Evolutionary conservation across 2,113 vertebrate genomes (phyloP).

Genomic region (Sorex araneus): DNA sequence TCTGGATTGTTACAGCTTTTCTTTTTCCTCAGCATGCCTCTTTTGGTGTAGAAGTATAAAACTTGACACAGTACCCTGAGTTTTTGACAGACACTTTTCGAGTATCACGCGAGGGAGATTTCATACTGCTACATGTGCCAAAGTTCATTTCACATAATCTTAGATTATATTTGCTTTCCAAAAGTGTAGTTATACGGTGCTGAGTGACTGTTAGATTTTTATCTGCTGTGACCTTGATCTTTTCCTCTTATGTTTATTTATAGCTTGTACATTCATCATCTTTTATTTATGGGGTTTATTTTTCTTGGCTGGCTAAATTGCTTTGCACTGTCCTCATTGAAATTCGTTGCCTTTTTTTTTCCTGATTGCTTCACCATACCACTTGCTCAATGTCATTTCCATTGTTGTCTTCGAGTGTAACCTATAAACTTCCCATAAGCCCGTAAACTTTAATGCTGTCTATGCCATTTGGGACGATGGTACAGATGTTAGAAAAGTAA

Average conservation of each 20-base stretch:
- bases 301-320: conserved; percentile 69
- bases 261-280: conserved; percentile 69
- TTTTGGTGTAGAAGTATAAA: conserved; percentile 45
- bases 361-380: conserved; percentile 29
- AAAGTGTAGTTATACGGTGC: conserved; percentile 12
- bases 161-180: conserved; percentile 57
- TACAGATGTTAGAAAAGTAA: background rate
- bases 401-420: conserved; percentile 1
- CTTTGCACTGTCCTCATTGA: conserved; percentile 66
- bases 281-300: conserved; percentile 79
- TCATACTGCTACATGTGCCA: background rate
- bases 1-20: conserved; percentile 62
- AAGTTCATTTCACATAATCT: conserved; percentile 18
- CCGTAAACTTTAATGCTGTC: background rate
- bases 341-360: conserved; percentile 68
- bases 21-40: conserved; percentile 47
- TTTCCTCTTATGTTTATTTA: conserved; percentile 76
- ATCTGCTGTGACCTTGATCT: conserved; percentile 72
- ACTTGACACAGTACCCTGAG: background rate
- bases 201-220: conserved; percentile 53
- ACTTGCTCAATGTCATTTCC: conserved; percentile 48
- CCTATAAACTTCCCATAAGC: background rate
- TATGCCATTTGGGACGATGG: background rate
- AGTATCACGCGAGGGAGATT: background rate
- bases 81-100: background rate